Evolutionary conservation across 2,113 vertebrate genomes (phyloP), one percentile per base, ranked within the genome.

Genomic region (Todiramphus chloris): DNA sequence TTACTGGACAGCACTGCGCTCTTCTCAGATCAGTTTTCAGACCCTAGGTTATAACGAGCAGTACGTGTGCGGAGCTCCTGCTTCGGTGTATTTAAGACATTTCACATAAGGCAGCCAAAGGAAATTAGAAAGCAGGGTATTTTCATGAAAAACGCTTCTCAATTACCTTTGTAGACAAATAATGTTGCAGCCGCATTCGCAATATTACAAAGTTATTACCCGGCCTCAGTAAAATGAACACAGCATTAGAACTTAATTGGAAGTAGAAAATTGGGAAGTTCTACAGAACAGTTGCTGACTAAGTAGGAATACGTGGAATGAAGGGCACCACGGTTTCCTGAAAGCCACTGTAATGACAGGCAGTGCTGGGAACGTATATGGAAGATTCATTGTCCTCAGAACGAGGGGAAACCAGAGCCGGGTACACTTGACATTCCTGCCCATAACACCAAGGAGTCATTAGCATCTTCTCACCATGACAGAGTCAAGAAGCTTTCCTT

Each of bases 101-200:
- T 82, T 84, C 74, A 72, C 8, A 6, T 10, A 59, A 63, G 41
- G 74, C 14, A 72, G 69, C 35, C 56, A 87, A 84, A 91, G 41
- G 59, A 72, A 94, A 94, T 82, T 66, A 73, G 75, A 76, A 93
- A 73, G 51, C 12, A 48, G 4, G 8, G 24, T 48, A 46, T 93
- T 93, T 90, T 68, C 80, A 73, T 62, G 16, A 78, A 90, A 96
- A 83, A 44, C 19, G 35, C 15, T 87, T 84, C 89, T 58, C 77
- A 79, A 66, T 95, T 92, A 81, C 53, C 53, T 92, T 82, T 85
- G 53, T 69, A 76, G 44, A 31, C 72, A 89, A 90, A 81, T 82
- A 89, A 89, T 0, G 2, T 48, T 64, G 39, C 58, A 64, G 69
- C 25, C 2, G 1, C 53, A 76, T 51, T 83, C 60, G 60, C 48